Conservation (phyloP, 2,888 invertebrate species). For the Frankliniella fusca region DNA sequence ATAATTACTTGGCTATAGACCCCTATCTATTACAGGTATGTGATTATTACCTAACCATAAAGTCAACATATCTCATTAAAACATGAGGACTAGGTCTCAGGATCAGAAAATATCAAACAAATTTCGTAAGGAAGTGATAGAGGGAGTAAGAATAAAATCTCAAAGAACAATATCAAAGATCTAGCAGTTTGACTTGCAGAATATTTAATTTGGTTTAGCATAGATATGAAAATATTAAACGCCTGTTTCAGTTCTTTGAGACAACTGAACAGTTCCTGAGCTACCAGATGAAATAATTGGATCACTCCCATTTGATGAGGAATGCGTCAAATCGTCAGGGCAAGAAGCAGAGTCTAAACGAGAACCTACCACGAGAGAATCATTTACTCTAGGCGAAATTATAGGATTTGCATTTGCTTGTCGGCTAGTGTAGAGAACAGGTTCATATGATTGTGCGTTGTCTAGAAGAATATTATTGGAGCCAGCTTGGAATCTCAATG, state of each 20-base stretch:
- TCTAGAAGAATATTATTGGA: constrained; percentile 76
- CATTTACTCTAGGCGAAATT: neutral
- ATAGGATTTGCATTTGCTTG: constrained; percentile 18
- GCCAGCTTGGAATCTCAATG: constrained; percentile 70
- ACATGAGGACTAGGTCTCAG: neutral
- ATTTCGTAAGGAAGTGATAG: too few species aligned
- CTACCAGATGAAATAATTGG: neutral
- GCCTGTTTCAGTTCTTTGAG: neutral
- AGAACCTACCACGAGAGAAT: neutral
- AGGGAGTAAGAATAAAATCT: neutral
- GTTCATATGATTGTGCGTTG: constrained; percentile 58
- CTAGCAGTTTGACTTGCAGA: neutral
- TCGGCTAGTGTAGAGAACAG: constrained; percentile 62
- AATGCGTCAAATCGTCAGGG: neutral
- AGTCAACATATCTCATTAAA: neutral
- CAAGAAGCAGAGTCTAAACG: neutral
- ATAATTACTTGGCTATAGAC: neutral
- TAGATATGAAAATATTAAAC: neutral
- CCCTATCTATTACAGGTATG: neutral
- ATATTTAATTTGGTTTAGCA: neutral
- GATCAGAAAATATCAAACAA: neutral
- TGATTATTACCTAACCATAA: neutral
- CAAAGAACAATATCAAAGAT: neutral
- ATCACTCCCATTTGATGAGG: neutral
- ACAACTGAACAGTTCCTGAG: neutral